Conservation (phyloP, 1,140 invertebrate species). For the Temnothorax longispinosus region DNA sequence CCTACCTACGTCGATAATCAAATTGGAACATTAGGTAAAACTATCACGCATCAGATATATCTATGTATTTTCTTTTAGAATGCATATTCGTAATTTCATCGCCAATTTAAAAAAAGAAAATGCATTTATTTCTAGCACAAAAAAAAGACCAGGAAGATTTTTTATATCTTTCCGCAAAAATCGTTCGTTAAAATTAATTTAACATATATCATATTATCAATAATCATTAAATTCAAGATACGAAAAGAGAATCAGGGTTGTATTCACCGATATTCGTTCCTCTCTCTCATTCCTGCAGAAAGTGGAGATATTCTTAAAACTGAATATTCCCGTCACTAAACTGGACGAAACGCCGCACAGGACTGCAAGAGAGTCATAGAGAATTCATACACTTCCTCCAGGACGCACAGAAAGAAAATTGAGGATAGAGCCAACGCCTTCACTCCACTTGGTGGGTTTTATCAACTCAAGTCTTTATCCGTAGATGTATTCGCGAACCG, state of each 20-base stretch:
- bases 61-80: neutral
- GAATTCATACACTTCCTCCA: constrained; percentile 32
- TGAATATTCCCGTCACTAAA: constrained; percentile 3
- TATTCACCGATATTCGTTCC: neutral
- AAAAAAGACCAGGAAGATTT: neutral
- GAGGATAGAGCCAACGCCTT: constrained; percentile 51
- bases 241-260: neutral
- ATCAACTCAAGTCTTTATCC: constrained; percentile 20
- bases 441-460: constrained; percentile 1
- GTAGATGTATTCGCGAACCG: neutral
- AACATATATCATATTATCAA: neutral
- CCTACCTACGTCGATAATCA: neutral
- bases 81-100: neutral
- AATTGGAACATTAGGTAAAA: neutral
- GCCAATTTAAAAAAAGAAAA: neutral
- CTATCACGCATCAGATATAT: neutral
- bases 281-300: neutral
- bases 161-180: neutral
- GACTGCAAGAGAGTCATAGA: neutral
- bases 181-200: neutral
- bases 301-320: neutral
- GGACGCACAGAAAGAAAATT: constrained; percentile 10
- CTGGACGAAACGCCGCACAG: neutral
- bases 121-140: neutral
- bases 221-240: neutral